A percentile compares a stretch with the other conserved stretches of the same genome.
These are phyloP conservation scores for Belonocnema kinseyi DNA, from an alignment of 1,140 invertebrate species.

Conservation along the genomic window DNA sequence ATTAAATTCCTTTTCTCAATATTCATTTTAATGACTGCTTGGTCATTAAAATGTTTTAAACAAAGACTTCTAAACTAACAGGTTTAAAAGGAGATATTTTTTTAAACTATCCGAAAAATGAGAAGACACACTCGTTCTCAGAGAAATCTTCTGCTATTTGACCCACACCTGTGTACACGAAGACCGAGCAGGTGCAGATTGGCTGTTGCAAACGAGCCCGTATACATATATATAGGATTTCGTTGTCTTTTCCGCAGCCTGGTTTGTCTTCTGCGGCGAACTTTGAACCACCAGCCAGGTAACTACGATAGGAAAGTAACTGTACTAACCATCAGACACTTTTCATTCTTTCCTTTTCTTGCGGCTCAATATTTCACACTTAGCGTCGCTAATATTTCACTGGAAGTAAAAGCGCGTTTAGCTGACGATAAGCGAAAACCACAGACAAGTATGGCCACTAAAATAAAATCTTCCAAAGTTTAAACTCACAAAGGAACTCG, in stretches of 20 bases:
- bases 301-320: conserved; percentile 55
- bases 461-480: not conserved
- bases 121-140: conserved; percentile 16
- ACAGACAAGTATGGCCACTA: not conserved
- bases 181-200: conserved; percentile 52
- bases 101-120: conserved; percentile 23
- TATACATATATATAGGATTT: conserved; percentile 41
- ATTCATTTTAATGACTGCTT: too few relatives aligned
- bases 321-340: conserved; percentile 60
- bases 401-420: not conserved
- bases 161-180: conserved; percentile 47
- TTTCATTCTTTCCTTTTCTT: conserved; percentile 57
- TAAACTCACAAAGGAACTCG: not conserved
- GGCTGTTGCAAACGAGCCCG: conserved; percentile 46
- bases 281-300: conserved; percentile 57
- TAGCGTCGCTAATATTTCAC: not conserved
- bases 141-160: conserved; percentile 34
- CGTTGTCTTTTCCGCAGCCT: conserved; percentile 51
- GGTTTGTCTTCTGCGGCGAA: conserved; percentile 59
- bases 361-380: conserved; percentile 22
- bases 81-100: conserved; percentile 22
- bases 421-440: not conserved
- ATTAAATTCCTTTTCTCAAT: too few relatives aligned
- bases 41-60: too few relatives aligned
- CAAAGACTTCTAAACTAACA: conserved; percentile 36